phyloP scores from a whole-genome alignment of 2,113 vertebrate species.

The Scophthalmus maximus region DNA sequence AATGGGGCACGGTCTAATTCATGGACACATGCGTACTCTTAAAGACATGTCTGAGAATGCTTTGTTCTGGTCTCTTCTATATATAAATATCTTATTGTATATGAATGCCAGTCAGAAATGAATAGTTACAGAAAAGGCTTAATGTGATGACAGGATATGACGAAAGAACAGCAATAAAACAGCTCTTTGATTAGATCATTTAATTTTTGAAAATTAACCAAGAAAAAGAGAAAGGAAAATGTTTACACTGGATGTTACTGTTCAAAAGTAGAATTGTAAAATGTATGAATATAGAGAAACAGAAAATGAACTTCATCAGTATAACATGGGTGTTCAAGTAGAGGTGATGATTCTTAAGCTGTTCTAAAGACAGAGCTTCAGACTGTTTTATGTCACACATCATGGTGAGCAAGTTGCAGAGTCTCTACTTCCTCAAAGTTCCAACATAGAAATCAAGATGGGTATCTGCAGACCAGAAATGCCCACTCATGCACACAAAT shows the following conservation, averaged over 20 bases:
- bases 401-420: too few species aligned
- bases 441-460: too few species aligned
- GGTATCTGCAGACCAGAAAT: too few species aligned
- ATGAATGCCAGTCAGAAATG: background rate
- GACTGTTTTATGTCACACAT: too few species aligned
- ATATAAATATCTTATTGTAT: background rate
- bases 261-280: too few species aligned
- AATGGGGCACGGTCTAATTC: background rate
- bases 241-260: background rate
- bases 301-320: too few species aligned
- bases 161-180: background rate
- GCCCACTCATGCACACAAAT: too few species aligned
- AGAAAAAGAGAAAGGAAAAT: background rate
- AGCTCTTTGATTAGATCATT: background rate
- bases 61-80: conserved; percentile 13
- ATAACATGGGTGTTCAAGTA: too few species aligned
- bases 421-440: too few species aligned
- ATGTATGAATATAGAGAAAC: too few species aligned
- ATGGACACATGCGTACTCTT: conserved; percentile 1
- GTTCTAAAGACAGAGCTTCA: too few species aligned
- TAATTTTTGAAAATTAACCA: background rate
- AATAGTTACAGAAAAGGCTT: background rate
- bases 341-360: too few species aligned
- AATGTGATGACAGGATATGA: background rate
- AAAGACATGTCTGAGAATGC: conserved; percentile 8